These are phyloP conservation scores for Equus quagga DNA, from an alignment of 2,113 vertebrate genomes.

Conservation along the genomic window DNA sequence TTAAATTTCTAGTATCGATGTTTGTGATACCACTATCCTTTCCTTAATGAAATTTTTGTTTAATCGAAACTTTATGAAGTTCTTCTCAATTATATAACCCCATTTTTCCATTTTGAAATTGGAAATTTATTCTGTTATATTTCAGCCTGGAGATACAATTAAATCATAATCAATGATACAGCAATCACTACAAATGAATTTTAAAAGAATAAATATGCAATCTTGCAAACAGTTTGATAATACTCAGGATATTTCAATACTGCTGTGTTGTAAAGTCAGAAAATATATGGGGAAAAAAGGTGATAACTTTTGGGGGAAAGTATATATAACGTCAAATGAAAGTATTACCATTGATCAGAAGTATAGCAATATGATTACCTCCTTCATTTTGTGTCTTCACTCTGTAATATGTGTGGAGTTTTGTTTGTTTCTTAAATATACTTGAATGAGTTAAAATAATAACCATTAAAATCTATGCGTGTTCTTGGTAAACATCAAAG, in stretches of 20 bases:
- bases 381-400: not conserved
- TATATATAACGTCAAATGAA: not conserved
- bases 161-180: not conserved
- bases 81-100: slow-evolving; percentile 28
- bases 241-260: not conserved
- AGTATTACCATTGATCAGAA: not conserved
- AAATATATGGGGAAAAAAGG: not conserved
- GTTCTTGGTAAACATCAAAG: not conserved
- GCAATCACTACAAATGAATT: slow-evolving; percentile 46
- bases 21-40: not conserved
- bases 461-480: not conserved
- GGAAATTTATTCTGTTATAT: slow-evolving; percentile 48
- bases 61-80: slow-evolving; percentile 39
- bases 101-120: slow-evolving; percentile 33
- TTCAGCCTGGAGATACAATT: slow-evolving; percentile 32
- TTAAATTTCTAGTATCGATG: not conserved
- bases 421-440: not conserved
- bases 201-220: not conserved
- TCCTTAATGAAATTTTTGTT: slow-evolving; percentile 26
- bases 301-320: not conserved
- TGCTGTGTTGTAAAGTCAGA: not conserved
- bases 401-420: not conserved
- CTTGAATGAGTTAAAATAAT: not conserved
- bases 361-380: not conserved
- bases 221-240: not conserved